Evolutionary conservation across 1,140 invertebrate genomes (phyloP), one percentile per base, ranked within the genome.

Genomic region (Hycleus cichorii): DNA sequence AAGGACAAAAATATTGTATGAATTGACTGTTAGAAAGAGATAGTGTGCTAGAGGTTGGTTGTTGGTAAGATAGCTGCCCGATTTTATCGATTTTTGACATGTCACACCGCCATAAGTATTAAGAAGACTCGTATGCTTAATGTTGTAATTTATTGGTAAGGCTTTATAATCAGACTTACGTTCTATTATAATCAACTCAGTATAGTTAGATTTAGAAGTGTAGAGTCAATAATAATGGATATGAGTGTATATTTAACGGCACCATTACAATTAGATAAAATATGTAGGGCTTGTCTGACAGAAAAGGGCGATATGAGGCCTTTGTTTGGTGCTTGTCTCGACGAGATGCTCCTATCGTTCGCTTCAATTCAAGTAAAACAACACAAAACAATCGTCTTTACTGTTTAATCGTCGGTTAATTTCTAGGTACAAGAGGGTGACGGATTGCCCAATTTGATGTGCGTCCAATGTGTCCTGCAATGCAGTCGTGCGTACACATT

Each of bases 401-500:
- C 2, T 24, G 8, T 42, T 42, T 25, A 38, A 43, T 25, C n/a
- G 7, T 8, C 7, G 32, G 10, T 53, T 7, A 24, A 48, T 50
- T 69, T 67, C 32, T 59, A 77, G 76, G 70, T 78, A 2, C 49
- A 68, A 25, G 67, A 73, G 71, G 70, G 69, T 57, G 77, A 79
- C 69, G 76, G 75, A 7, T 68, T 77, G 47, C 77, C 77, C 12
- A 63, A 70, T 24, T 61, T 75, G 12, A 75, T 79, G 64, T 79
- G 77, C 64, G 68, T 75, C 10, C 72, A 77, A 59, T 79, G 77
- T 64, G 69, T 77, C 18, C 61, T 76, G 4, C 75, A 77, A 63
- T 75, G 77, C 40, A 77, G 77, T 49, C 64, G 74, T 38, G 73
- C 76, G 12, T 79, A 77, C 50, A 75, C 75, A 12, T 79, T 79